phyloP scores from a whole-genome alignment of 2,113 vertebrate genomes.

The Apaloderma vittatum region DNA sequence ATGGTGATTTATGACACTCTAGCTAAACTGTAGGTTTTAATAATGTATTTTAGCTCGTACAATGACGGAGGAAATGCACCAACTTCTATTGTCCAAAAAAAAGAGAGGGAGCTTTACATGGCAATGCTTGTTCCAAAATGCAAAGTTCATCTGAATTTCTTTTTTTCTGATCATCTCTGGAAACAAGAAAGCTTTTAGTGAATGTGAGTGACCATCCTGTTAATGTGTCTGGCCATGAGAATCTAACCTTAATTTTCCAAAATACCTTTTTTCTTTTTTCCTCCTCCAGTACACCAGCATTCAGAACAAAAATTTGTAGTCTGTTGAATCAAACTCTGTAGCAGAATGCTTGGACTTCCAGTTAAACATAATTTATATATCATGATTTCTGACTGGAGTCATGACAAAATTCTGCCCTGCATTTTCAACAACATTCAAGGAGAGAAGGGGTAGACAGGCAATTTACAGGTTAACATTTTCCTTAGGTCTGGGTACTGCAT shows the following conservation, averaged over 20 bases:
- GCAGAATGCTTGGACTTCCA: not conserved
- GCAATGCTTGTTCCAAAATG: not conserved
- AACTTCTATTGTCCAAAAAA: not conserved
- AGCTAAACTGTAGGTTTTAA: not conserved
- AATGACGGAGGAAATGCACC: not conserved
- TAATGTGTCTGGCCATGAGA: not conserved
- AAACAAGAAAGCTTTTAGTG: not conserved
- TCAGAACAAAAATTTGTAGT: not conserved
- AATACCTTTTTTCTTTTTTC: not conserved
- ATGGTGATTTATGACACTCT: not conserved
- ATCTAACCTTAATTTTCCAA: not conserved
- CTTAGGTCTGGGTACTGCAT: slow-evolving; percentile 44
- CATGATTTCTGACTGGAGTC: not conserved
- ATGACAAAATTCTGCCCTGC: not conserved
- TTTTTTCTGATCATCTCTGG: not conserved
- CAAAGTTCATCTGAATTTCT: not conserved
- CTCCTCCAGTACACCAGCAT: not conserved
- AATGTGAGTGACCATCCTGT: not conserved
- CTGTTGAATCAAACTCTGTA: not conserved
- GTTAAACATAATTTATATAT: not conserved
- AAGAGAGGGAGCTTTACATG: not conserved
- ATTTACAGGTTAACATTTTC: slow-evolving; percentile 62
- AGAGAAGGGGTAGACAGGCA: not conserved
- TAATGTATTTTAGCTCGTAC: not conserved
- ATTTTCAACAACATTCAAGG: not conserved